Percentiles rank a stretch among this genome's conserved stretches.
Evolutionary conservation across 2,888 invertebrate genomes (phyloP).

Genomic region (Scaptomyza tumidula): DNA sequence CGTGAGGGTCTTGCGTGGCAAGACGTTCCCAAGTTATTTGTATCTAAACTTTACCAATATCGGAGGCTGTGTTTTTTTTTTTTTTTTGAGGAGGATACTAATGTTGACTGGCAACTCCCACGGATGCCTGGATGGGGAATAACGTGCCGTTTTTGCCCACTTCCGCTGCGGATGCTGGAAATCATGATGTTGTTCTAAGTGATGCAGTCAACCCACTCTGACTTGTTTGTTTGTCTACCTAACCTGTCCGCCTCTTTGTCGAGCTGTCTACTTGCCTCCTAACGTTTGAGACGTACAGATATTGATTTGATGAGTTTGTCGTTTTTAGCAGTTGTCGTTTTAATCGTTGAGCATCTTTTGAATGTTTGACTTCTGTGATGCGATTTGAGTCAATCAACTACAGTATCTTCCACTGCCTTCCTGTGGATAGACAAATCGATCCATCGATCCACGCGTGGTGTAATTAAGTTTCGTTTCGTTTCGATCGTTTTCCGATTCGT

Average conservation of each 20-base stretch:
- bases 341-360: constrained; percentile 29
- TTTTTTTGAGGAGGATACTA: neutral
- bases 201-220: constrained; percentile 43
- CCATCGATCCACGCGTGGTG: constrained; percentile 33
- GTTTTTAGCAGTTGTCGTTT: constrained; percentile 15
- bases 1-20: constrained; percentile 7
- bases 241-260: constrained; percentile 12
- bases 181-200: constrained; percentile 29
- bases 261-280: constrained; percentile 13
- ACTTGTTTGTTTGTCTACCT: constrained; percentile 3
- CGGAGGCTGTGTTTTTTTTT: constrained; percentile 1
- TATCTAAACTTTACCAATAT: neutral
- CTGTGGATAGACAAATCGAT: constrained; percentile 18
- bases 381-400: constrained; percentile 8
- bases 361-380: constrained; percentile 14
- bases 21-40: constrained; percentile 5
- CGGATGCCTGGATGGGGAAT: constrained; percentile 28
- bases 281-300: constrained; percentile 9
- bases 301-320: constrained; percentile 6
- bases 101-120: constrained; percentile 37
- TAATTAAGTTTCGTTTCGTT: constrained; percentile 43
- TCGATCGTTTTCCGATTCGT: constrained; percentile 29
- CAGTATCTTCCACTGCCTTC: neutral
- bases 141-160: constrained; percentile 51
- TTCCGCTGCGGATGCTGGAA: constrained; percentile 66